phyloP scores from a whole-genome alignment of 1,140 invertebrate species.

The Conopomorpha cramerella region DNA sequence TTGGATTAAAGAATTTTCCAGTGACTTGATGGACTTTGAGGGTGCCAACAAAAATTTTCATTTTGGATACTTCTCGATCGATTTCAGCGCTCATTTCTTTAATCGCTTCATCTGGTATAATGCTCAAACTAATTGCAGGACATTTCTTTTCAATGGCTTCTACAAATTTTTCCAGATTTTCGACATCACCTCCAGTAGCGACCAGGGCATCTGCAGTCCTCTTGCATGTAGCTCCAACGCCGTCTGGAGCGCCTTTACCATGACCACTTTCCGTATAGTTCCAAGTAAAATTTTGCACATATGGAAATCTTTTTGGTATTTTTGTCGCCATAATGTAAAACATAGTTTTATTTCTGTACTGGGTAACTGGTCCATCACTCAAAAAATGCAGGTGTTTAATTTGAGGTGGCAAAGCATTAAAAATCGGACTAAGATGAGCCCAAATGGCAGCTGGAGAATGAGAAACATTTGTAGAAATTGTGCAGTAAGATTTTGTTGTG shows the following conservation, averaged over 20 bases:
- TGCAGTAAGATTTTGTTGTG: slow-evolving; percentile 12
- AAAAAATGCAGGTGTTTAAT: slow-evolving; percentile 1
- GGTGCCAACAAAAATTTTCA: slow-evolving; percentile 6
- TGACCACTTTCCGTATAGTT: slow-evolving; percentile 38
- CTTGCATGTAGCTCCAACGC: slow-evolving; percentile 34
- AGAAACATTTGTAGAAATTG: slow-evolving; percentile 12
- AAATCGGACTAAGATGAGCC: slow-evolving; percentile 15
- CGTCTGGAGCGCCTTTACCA: slow-evolving; percentile 41
- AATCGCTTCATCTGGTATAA: no score
- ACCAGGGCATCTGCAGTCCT: slow-evolving; percentile 13
- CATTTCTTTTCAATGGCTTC: slow-evolving; percentile 22
- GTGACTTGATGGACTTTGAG: slow-evolving; percentile 9
- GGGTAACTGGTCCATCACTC: background rate
- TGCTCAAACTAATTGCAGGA: slow-evolving; percentile 4
- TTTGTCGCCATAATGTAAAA: background rate
- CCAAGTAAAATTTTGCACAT: slow-evolving; percentile 6
- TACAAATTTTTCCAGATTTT: slow-evolving; percentile 11
- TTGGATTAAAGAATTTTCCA: slow-evolving; percentile 4
- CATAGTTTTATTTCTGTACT: slow-evolving; percentile 1
- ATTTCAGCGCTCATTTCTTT: background rate
- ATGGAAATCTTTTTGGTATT: slow-evolving; percentile 5
- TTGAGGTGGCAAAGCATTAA: slow-evolving; percentile 1
- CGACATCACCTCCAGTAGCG: slow-evolving; percentile 1
- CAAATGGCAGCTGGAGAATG: slow-evolving; percentile 20
- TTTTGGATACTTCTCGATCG: slow-evolving; percentile 4